A percentile compares a stretch with the other conserved stretches of the same genome.
These are phyloP conservation scores for Rhea pennata DNA, from an alignment of 2,113 vertebrate genomes.

Conservation along the genomic window DNA sequence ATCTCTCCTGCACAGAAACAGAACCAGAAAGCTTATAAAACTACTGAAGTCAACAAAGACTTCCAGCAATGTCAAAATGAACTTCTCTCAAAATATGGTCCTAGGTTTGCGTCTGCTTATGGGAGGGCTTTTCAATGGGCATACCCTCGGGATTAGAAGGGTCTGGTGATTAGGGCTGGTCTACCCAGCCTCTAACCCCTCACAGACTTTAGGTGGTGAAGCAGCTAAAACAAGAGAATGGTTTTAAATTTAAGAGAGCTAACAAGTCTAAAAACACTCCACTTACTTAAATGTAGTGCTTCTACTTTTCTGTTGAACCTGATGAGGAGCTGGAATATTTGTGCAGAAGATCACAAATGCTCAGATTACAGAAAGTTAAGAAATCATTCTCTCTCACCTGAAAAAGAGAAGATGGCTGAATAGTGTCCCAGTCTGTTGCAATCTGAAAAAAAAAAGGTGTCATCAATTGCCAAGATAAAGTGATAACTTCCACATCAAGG, in stretches of 20 bases:
- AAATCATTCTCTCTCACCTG: neutral
- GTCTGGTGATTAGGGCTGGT: neutral
- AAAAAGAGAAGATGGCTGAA: neutral
- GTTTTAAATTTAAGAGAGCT: neutral
- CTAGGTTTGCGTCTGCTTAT: neutral
- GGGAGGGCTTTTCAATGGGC: neutral
- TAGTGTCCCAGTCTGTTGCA: neutral
- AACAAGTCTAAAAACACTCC: neutral
- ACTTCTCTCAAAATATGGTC: neutral
- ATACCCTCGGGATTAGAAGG: neutral
- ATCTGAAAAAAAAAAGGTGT: neutral
- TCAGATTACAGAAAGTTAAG: neutral
- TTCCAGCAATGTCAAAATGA: neutral
- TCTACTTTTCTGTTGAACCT: neutral
- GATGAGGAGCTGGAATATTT: neutral
- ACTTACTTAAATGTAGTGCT: neutral
- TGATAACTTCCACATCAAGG: neutral
- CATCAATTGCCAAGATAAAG: neutral
- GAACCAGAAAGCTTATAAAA: neutral
- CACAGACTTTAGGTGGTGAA: neutral
- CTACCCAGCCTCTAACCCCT: neutral
- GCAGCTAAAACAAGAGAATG: neutral
- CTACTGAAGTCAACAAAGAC: neutral
- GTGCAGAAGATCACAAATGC: neutral
- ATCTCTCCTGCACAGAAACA: neutral